These are phyloP conservation scores for Palythoa heliodiscus DNA, from an alignment of 92 coral and sea anemone species.

Conservation along the genomic window DNA sequence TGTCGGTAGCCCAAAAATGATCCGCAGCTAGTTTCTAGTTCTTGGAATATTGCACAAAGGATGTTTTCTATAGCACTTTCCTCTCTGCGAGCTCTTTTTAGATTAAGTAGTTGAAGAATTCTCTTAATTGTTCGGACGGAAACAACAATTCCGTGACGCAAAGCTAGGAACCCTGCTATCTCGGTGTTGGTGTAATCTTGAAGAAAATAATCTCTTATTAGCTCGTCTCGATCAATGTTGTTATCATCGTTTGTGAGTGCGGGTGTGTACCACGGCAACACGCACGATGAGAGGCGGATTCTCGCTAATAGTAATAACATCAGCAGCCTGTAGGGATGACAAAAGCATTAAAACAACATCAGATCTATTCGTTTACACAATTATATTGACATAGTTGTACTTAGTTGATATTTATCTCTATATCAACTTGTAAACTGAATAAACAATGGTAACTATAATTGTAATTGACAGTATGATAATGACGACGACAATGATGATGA, in stretches of 20 bases:
- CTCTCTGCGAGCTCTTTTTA: slow-evolving; percentile 34
- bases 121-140: slow-evolving; percentile 51
- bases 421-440: no score
- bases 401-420: no score
- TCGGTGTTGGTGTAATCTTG: slow-evolving; percentile 42
- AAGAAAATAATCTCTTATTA: slow-evolving; percentile 21
- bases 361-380: no score
- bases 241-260: neutral
- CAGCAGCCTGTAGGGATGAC: neutral
- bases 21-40: neutral
- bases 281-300: neutral
- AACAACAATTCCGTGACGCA: slow-evolving; percentile 43
- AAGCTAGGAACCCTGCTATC: slow-evolving; percentile 40
- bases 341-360: no score
- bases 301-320: neutral
- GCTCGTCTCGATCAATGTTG: slow-evolving; percentile 18
- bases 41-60: slow-evolving; percentile 43
- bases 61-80: slow-evolving; percentile 42
- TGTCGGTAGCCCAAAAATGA: slow-evolving; percentile 54
- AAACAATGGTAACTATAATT: no score
- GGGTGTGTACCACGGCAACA: neutral
- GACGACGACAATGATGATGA: no score
- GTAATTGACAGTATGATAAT: no score
- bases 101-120: slow-evolving; percentile 8
- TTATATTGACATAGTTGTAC: no score